Percentiles rank a stretch among this genome's conserved stretches.
Conservation (phyloP, 2,113 vertebrate species). For the Muntiacus muntjak region DNA sequence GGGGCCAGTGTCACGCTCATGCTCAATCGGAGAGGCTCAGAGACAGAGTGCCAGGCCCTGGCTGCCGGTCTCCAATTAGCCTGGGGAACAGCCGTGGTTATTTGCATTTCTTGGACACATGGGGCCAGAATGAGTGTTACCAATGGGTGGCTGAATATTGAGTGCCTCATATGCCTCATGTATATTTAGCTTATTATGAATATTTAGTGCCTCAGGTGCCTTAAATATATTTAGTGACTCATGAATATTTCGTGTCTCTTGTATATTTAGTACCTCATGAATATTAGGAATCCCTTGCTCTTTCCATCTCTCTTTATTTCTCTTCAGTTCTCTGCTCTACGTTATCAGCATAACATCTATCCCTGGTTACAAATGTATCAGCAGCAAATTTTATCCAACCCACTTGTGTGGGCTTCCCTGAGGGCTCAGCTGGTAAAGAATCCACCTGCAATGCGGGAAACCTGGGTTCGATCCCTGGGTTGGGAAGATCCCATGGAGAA, state of each 20-base stretch:
- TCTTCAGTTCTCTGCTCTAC: neutral
- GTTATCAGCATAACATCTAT: neutral
- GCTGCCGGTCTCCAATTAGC: neutral
- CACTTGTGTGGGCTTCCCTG: neutral
- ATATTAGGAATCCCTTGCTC: neutral
- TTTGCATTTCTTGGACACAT: conserved; percentile 39
- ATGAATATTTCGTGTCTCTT: conserved; percentile 35
- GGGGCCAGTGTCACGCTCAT: neutral
- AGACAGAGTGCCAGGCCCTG: neutral
- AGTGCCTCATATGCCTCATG: conserved; percentile 24
- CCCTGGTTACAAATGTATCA: neutral
- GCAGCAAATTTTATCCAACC: neutral
- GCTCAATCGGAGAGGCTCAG: neutral
- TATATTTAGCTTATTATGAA: conserved; percentile 56
- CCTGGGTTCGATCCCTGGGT: neutral
- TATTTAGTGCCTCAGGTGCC: conserved; percentile 54
- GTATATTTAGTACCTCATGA: conserved; percentile 43
- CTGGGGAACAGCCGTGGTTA: neutral
- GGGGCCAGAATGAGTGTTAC: conserved; percentile 29
- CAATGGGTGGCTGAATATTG: conserved; percentile 19
- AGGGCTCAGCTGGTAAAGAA: neutral
- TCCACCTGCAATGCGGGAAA: neutral
- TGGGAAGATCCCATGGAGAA: neutral
- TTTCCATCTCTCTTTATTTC: neutral
- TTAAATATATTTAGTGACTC: conserved; percentile 54